These are phyloP conservation scores for Amphiprion clarkii DNA, from an alignment of 2,797 vertebrate species.

Conservation along the genomic window DNA sequence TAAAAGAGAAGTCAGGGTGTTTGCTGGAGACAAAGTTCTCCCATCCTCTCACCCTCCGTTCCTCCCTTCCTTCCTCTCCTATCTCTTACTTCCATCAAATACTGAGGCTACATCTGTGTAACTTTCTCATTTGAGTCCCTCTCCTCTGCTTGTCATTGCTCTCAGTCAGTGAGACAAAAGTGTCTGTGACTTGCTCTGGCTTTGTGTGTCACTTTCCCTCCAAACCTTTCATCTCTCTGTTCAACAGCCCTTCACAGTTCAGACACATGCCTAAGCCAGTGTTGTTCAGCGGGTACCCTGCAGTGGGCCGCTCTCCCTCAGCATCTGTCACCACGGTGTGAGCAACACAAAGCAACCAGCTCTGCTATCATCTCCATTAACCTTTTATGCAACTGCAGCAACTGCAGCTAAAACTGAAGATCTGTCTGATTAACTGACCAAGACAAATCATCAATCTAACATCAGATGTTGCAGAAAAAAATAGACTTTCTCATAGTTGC, in stretches of 20 bases:
- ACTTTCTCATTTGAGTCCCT: conserved; percentile 58
- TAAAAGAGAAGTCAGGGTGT: conserved; percentile 53
- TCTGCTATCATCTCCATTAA: conserved; percentile 37
- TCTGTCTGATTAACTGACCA: not conserved
- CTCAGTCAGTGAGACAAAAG: conserved; percentile 58
- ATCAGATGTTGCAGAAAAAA: not conserved
- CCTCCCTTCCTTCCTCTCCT: conserved; percentile 27
- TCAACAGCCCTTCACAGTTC: conserved; percentile 58
- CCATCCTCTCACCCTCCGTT: conserved; percentile 37
- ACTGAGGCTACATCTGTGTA: conserved; percentile 43
- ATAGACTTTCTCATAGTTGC: not conserved
- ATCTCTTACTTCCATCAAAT: conserved; percentile 51
- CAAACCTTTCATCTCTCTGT: conserved; percentile 63
- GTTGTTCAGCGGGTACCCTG: conserved; percentile 43
- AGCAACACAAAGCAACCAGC: conserved; percentile 27
- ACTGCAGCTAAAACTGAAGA: not conserved
- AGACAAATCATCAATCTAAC: not conserved
- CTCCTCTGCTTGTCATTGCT: conserved; percentile 57
- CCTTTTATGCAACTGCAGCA: conserved; percentile 28
- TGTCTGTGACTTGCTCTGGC: conserved; percentile 54
- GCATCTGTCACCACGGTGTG: conserved; percentile 45
- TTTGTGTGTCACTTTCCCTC: conserved; percentile 46
- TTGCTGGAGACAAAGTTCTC: conserved; percentile 48
- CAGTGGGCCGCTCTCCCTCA: conserved; percentile 43
- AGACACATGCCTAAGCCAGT: conserved; percentile 43